Evolutionary conservation across 2,113 vertebrate genomes (phyloP), one percentile per base, ranked within the genome.

Genomic region (Pseudopipra pipra): DNA sequence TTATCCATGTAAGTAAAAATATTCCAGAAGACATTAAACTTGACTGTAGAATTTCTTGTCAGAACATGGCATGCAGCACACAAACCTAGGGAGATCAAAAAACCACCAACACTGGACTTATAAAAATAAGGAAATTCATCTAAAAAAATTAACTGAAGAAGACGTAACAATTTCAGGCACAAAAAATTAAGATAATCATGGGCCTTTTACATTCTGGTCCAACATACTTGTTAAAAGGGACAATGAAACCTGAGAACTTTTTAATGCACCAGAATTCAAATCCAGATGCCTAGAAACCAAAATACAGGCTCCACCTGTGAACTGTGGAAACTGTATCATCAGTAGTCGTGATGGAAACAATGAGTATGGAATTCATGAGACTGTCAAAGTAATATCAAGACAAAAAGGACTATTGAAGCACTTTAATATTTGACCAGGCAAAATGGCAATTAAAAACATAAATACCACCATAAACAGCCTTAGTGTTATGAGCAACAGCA

Each of bases 1-100:
- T 95, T 96, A 96, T 95, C 91, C 81, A 37, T 7, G 23, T 43
- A 81, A 95, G 95, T 95, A 95, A 96, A 97, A 95, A 97, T 97
- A 95, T 87, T 93, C 76, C 77, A 90, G 61, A 94, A 96, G 91
- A 87, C 80, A 84, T 97, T 93, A 92, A 89, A 81, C 58, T 95
- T 89, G 84, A 78, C 93, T 95, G 44, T 49, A 95, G 80, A 93
- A 65, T 65, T 93, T 90, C 61, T 91, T 90, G 72, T 92, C 67
- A 49, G 6, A 96, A 78, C 31, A 87, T 74, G 73, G 73, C 56
- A 91, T 24, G 14, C 68, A 87, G 49, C 19, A 91, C 33, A 92
- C 1, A 11, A 95, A 95, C 89, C 84, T 56, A 28, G 47, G 33
- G 61, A 85, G 46, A 59, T 67, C 5, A 12, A 39, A 61, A 80